phyloP scores from a whole-genome alignment of 2,888 invertebrate genomes.

The Omphaloscelis lunosa region DNA sequence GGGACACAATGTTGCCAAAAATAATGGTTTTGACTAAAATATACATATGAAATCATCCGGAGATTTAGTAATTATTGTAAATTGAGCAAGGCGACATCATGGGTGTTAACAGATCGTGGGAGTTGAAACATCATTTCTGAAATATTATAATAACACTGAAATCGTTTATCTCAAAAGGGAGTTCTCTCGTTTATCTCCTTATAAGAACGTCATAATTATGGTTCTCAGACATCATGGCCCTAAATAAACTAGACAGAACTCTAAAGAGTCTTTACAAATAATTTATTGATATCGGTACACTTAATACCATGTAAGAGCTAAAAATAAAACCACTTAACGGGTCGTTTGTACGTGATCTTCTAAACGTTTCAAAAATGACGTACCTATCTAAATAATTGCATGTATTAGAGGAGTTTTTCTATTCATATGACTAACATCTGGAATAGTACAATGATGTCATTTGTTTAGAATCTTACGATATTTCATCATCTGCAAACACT shows the following conservation, averaged over 20 bases:
- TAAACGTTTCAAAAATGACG: conserved; percentile 30
- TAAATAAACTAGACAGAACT: too few relatives aligned
- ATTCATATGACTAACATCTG: conserved; percentile 35
- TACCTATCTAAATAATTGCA: conserved; percentile 33
- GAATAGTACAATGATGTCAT: conserved; percentile 44
- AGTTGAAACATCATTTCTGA: background rate
- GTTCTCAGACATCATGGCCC: too few relatives aligned
- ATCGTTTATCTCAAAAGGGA: background rate
- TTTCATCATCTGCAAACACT: conserved; percentile 26
- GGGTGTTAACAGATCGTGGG: too few relatives aligned
- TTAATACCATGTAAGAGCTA: conserved; percentile 14
- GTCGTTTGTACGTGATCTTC: conserved; percentile 22
- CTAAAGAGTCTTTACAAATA: too few relatives aligned
- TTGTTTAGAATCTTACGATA: conserved; percentile 18
- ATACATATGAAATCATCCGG: background rate
- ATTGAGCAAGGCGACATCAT: background rate
- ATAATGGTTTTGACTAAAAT: background rate
- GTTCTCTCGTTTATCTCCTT: too few relatives aligned
- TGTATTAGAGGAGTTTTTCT: conserved; percentile 22
- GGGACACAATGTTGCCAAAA: background rate
- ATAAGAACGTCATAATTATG: too few relatives aligned
- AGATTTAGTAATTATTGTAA: background rate
- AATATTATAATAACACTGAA: background rate
- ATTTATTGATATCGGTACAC: background rate
- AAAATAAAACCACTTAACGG: conserved; percentile 46